phyloP scores from a whole-genome alignment of 2,888 invertebrate species.

The Hetaerina titia region DNA sequence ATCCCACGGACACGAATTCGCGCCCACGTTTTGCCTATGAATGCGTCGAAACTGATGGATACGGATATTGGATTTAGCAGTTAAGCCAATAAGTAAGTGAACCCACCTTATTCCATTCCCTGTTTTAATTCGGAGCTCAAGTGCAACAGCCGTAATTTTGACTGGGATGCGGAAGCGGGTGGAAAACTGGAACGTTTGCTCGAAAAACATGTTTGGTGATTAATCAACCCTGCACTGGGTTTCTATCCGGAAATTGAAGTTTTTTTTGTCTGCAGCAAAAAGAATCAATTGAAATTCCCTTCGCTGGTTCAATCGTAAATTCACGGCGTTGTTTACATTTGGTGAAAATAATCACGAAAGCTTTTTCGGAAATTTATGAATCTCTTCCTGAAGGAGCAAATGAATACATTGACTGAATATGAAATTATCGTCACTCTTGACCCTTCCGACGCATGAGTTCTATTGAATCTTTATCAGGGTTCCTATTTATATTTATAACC shows the following conservation, averaged over 20 bases:
- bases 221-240: not conserved
- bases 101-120: not conserved
- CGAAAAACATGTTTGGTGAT: not conserved
- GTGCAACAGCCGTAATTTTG: not conserved
- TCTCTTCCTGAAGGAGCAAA: too few relatives aligned
- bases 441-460: too few relatives aligned
- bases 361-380: too few relatives aligned
- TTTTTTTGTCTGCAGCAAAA: not conserved
- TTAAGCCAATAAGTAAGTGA: not conserved
- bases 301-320: not conserved
- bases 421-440: too few relatives aligned
- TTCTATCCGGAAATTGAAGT: not conserved
- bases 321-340: not conserved
- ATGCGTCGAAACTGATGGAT: not conserved
- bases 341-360: too few relatives aligned
- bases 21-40: not conserved
- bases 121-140: not conserved
- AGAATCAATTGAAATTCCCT: not conserved
- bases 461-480: too few relatives aligned
- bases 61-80: not conserved
- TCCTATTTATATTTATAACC: too few relatives aligned
- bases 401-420: too few relatives aligned
- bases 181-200: not conserved
- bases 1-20: too few relatives aligned
- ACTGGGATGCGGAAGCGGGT: not conserved